Evolutionary conservation across 2,797 vertebrate species (phyloP).

Genomic region (Pseudochaenichthys georgianus): DNA sequence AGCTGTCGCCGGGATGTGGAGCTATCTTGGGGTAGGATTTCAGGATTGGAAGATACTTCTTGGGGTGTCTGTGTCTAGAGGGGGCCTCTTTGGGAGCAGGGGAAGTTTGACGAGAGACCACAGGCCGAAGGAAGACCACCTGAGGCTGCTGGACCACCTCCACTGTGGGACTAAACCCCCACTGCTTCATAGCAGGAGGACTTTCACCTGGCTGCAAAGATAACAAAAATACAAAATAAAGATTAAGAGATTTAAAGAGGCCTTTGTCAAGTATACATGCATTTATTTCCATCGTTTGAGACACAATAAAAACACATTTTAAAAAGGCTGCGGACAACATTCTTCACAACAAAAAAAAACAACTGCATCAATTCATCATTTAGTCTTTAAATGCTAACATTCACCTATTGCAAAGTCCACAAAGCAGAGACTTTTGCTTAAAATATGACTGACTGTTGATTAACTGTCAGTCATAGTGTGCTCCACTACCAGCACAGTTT

Average conservation of each 20-base stretch:
- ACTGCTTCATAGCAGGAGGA: constrained; percentile 85
- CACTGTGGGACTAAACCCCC: constrained; percentile 84
- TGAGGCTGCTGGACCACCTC: constrained; percentile 86
- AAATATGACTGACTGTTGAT: background rate
- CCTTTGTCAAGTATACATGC: background rate
- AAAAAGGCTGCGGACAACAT: background rate
- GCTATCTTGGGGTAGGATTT: constrained; percentile 95
- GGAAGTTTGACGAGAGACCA: constrained; percentile 79
- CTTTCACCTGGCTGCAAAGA: constrained; percentile 79
- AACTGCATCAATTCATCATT: background rate
- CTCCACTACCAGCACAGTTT: background rate
- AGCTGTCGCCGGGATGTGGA: constrained; percentile 89
- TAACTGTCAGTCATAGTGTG: background rate
- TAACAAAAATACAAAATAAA: constrained; percentile 23
- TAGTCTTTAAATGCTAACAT: background rate
- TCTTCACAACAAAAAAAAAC: background rate
- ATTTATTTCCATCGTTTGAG: background rate
- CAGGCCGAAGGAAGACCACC: constrained; percentile 82
- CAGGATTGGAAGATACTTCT: constrained; percentile 91
- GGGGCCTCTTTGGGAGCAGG: constrained; percentile 69
- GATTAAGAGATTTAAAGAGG: constrained; percentile 4
- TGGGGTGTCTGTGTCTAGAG: constrained; percentile 85
- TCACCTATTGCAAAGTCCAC: background rate
- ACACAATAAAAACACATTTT: background rate
- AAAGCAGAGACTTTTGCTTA: background rate